A percentile compares a stretch with the other conserved stretches of the same genome.
Conservation (phyloP, 2,797 vertebrate species). For the Lateolabrax maculatus region DNA sequence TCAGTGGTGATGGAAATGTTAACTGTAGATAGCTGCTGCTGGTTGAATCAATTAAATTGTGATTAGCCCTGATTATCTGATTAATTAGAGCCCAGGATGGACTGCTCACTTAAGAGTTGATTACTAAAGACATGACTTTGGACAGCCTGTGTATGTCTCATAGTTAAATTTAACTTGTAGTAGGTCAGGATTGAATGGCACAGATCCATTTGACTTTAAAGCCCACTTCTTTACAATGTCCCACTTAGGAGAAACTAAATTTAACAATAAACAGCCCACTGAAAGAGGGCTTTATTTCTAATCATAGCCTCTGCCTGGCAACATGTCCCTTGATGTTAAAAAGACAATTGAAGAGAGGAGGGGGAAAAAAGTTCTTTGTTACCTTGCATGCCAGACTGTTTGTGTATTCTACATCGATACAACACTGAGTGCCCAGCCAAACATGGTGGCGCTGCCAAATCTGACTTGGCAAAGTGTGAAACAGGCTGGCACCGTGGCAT, state of each 20-base stretch:
- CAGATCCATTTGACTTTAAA: conserved; percentile 48
- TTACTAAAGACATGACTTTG: conserved; percentile 61
- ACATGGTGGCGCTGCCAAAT: conserved; percentile 72
- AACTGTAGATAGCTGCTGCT: conserved; percentile 61
- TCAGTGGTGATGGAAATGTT: conserved; percentile 63
- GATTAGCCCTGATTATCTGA: conserved; percentile 80
- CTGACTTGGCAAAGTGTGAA: conserved; percentile 72
- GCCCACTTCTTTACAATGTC: conserved; percentile 42
- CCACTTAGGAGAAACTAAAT: conserved; percentile 55
- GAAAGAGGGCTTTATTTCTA: conserved; percentile 50
- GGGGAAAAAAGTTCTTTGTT: conserved; percentile 39
- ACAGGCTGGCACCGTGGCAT: conserved; percentile 72
- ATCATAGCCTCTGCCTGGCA: conserved; percentile 59
- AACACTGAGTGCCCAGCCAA: conserved; percentile 69
- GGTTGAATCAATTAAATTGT: conserved; percentile 71
- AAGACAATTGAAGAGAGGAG: conserved; percentile 51
- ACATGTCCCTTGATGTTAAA: conserved; percentile 55
- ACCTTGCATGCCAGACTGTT: conserved; percentile 72
- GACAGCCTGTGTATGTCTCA: conserved; percentile 38
- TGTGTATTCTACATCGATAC: conserved; percentile 73
- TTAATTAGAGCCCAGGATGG: conserved; percentile 71
- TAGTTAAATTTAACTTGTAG: conserved; percentile 51
- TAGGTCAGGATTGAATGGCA: conserved; percentile 40
- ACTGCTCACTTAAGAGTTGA: conserved; percentile 68
- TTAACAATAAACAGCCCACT: conserved; percentile 54